These are phyloP conservation scores for Nothocercus julius DNA, from an alignment of 2,113 vertebrate species.

Conservation along the genomic window DNA sequence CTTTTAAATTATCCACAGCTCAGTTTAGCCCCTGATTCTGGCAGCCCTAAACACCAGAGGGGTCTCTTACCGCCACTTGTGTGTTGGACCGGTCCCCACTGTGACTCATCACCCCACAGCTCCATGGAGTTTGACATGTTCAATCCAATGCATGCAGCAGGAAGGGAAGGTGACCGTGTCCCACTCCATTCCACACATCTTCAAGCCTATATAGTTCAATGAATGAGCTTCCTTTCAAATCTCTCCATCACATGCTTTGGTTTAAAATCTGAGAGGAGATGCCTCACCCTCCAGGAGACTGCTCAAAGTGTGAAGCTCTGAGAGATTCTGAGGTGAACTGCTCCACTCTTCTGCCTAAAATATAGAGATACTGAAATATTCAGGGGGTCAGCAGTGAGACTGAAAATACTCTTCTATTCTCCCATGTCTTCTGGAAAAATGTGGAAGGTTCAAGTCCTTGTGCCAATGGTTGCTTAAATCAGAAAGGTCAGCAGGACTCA, in stretches of 20 bases:
- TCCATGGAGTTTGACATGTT: too few species aligned
- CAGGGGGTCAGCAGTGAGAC: background rate
- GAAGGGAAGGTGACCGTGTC: background rate
- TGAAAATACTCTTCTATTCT: background rate
- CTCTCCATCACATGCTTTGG: background rate
- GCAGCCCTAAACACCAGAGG: background rate
- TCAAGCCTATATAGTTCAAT: background rate
- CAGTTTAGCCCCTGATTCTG: background rate
- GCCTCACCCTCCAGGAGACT: background rate
- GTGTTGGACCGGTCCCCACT: background rate
- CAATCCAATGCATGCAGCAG: background rate
- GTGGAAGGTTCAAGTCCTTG: background rate
- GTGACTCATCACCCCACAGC: background rate
- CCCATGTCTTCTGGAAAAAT: background rate
- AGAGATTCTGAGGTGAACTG: background rate
- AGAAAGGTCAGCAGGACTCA: background rate
- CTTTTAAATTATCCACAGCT: background rate
- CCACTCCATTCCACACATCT: background rate
- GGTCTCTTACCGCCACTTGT: background rate
- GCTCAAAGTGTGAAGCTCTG: background rate
- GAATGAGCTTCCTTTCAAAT: background rate
- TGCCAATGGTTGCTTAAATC: background rate
- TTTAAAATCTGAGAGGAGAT: background rate
- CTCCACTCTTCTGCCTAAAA: background rate
- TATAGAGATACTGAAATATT: background rate